Conservation (phyloP, 1,140 invertebrate genomes). For the Drosophila novamexicana region DNA sequence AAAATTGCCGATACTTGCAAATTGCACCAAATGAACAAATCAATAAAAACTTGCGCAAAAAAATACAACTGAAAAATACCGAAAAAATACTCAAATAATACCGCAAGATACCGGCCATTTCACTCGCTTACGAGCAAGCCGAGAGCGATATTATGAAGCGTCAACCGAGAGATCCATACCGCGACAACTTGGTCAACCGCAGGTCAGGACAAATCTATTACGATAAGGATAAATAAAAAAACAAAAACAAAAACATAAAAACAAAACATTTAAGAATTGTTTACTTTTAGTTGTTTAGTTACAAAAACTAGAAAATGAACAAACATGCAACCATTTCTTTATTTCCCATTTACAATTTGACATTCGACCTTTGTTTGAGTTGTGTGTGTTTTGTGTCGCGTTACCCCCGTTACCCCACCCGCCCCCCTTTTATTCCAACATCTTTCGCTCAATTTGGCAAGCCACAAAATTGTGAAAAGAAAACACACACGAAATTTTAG, state of each 20-base stretch:
- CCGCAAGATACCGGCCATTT: conserved; percentile 98
- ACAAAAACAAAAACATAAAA: conserved; percentile 46
- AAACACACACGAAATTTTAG: conserved; percentile 22
- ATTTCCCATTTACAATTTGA: conserved; percentile 58
- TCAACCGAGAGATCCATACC: conserved; percentile 97
- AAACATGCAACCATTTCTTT: conserved; percentile 73
- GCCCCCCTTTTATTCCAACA: conserved; percentile 6
- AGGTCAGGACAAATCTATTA: conserved; percentile 87
- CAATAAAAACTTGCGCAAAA: conserved; percentile 17
- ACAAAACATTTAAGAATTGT: conserved; percentile 62
- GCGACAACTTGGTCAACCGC: conserved; percentile 99
- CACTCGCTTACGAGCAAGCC: conserved; percentile 99
- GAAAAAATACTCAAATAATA: conserved; percentile 59
- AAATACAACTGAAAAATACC: conserved; percentile 42
- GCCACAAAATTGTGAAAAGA: conserved; percentile 70
- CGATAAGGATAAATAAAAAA: conserved; percentile 56
- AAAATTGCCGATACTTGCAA: conserved; percentile 63
- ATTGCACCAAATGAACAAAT: conserved; percentile 28
- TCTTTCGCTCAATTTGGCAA: conserved; percentile 40
- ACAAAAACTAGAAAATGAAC: conserved; percentile 75
- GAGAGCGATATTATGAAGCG: conserved; percentile 99
- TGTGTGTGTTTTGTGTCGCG: conserved; percentile 63
- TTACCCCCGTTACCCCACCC: not conserved
- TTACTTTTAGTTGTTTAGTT: conserved; percentile 79
- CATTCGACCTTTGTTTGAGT: conserved; percentile 61